Evolutionary conservation across 35 echinoderm and acorn worm genomes (phyloP).

Genomic region (Apostichopus japonicus): DNA sequence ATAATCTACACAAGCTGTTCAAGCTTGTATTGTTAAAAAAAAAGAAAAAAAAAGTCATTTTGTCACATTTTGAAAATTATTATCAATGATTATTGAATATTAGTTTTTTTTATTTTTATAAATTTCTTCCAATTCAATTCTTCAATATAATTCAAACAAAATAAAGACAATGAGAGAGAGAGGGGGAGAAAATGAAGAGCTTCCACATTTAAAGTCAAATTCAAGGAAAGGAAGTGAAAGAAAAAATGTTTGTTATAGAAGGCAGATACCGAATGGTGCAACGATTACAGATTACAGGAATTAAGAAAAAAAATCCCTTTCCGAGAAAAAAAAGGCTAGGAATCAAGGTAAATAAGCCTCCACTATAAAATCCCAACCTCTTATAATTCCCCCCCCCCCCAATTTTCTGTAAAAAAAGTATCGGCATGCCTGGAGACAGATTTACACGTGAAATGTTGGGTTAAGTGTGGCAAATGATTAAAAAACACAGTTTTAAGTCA

Average conservation of each 20-base stretch:
- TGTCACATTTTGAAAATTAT: constrained; percentile 8
- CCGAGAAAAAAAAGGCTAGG: too few species aligned
- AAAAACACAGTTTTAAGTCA: too few species aligned
- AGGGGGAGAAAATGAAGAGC: background rate
- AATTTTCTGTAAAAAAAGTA: too few species aligned
- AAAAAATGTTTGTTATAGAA: background rate
- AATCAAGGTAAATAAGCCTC: constrained; percentile 12
- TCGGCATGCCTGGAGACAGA: too few species aligned
- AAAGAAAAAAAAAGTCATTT: background rate
- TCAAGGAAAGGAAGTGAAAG: background rate
- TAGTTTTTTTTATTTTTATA: background rate
- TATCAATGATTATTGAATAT: constrained; percentile 17
- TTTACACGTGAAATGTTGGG: too few species aligned
- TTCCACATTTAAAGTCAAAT: background rate
- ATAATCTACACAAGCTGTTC: background rate
- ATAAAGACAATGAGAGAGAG: background rate
- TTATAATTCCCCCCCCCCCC: background rate
- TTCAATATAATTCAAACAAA: constrained; percentile 7
- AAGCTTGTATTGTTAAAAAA: background rate
- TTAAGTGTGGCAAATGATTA: too few species aligned
- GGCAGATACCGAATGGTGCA: constrained; percentile 6
- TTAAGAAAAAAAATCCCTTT: too few species aligned
- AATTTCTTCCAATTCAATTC: background rate
- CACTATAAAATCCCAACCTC: background rate
- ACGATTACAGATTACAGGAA: background rate